Base-by-base conservation (phyloP, 2,113 vertebrate species). In the Prionailurus viverrinus region DNA sequence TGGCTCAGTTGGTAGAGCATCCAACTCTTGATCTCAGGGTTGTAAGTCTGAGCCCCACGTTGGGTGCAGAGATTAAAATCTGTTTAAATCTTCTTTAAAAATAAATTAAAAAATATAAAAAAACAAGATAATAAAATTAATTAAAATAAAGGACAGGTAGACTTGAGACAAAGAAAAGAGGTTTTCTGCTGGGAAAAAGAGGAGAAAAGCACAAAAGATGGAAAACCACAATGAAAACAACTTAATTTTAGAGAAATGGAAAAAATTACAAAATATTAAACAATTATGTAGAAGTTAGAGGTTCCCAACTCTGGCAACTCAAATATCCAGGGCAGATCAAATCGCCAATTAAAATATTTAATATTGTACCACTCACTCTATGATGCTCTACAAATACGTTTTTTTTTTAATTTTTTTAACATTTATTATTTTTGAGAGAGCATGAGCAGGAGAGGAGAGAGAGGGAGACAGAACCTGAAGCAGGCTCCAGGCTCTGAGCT, bases 281-380 rank as follows among this genome's bases (percentile, higher is more conserved):
- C 78, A 53, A 89, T 23, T 61, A 87, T 33, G 68, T 2, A 61
- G 2, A 85, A 91, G n/a, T 73, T 45, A 95, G 39, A 68, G 19
- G 51, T 69, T 84, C 31, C 41, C 93, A 91, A 63, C 48, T 79
- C 63, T n/a, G 25, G 31, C n/a, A 94, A 79, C 65, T 88, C 21
- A 66, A 88, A 92, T 65, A 97, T 81, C 41, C 71, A 84, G 80
- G 48, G 25, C 85, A 94, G 66, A 96, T 84, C 65, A 94, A 95
- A 81, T 61, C 36, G 71, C 55, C 80, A 95, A 94, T 95, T 81
- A 97, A 96, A 97, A 90, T 45, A 92, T 29, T 58, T 97, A 98
- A 87, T 87, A 92, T 14, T 74, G 71, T 80, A 95, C 45, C 73
- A 82, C 6, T 68, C 11, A 93, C 48, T 89, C 87, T 80, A 65